Percentiles rank a stretch among this genome's conserved stretches.
phyloP scores from a whole-genome alignment of 1,140 invertebrate species.

The Drosophila bipectinata region DNA sequence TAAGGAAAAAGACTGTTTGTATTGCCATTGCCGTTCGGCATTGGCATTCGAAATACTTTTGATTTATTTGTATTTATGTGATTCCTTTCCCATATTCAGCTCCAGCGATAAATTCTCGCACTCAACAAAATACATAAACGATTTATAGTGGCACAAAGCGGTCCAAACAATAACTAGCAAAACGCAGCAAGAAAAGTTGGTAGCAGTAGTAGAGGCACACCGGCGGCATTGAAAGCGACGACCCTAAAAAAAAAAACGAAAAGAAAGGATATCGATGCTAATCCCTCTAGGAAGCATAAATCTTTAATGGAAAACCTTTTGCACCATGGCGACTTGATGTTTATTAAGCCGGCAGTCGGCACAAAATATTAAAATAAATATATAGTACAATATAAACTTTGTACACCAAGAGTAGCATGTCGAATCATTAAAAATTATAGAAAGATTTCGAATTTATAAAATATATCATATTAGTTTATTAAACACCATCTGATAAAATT shows the following conservation, averaged over 20 bases:
- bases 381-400: no score
- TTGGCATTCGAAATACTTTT: conserved; percentile 74
- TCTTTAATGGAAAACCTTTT: conserved; percentile 53
- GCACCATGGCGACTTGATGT: conserved; percentile 6
- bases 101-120: conserved; percentile 75
- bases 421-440: no score
- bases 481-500: neutral
- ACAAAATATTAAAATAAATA: neutral
- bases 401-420: no score
- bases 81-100: conserved; percentile 73
- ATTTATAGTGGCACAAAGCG: conserved; percentile 74
- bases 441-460: neutral
- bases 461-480: neutral
- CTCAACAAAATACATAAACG: conserved; percentile 81
- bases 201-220: conserved; percentile 3
- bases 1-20: conserved; percentile 50
- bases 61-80: conserved; percentile 80
- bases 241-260: conserved; percentile 1
- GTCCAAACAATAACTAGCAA: conserved; percentile 52
- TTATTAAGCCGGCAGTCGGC: neutral
- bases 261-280: conserved; percentile 51
- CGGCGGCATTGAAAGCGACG: neutral
- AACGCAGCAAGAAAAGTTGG: conserved; percentile 24
- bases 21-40: conserved; percentile 36
- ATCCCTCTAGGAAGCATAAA: conserved; percentile 60